A percentile compares a stretch with the other conserved stretches of the same genome.
These are phyloP conservation scores for Seriola aureovittata DNA, from an alignment of 2,113 vertebrate species.

Conservation along the genomic window DNA sequence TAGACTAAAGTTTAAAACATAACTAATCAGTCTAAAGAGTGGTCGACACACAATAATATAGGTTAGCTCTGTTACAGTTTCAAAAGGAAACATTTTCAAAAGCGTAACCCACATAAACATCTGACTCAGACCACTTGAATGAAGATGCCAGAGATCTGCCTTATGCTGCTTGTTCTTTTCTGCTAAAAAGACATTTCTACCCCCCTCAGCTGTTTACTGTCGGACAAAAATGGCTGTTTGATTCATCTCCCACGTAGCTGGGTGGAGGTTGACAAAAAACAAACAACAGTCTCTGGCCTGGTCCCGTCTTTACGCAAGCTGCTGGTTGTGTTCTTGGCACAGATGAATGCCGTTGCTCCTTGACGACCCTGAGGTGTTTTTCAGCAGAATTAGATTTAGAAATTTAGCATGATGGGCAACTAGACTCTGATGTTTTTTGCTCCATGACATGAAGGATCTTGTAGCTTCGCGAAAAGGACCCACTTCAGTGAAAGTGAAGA, in stretches of 20 bases:
- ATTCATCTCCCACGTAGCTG: conserved; percentile 45
- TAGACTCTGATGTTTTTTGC: neutral
- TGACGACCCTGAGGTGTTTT: conserved; percentile 24
- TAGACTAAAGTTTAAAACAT: no score
- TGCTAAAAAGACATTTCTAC: neutral
- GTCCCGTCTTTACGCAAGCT: conserved; percentile 37
- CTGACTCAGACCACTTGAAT: neutral
- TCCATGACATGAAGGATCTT: neutral
- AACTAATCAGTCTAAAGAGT: no score
- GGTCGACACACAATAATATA: no score
- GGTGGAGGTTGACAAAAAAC: conserved; percentile 63
- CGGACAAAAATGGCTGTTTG: conserved; percentile 51
- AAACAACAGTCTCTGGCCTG: conserved; percentile 51
- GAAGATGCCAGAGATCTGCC: conserved; percentile 18
- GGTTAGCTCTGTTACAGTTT: conserved; percentile 2
- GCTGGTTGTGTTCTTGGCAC: conserved; percentile 35
- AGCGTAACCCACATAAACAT: neutral
- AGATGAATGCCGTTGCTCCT: conserved; percentile 23
- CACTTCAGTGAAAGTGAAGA: neutral
- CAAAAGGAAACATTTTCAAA: conserved; percentile 7
- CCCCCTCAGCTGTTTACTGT: conserved; percentile 61
- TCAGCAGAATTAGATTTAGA: conserved; percentile 16
- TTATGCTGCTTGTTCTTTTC: conserved; percentile 6
- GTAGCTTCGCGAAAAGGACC: fast-evolving
- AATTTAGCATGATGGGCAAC: neutral